A percentile compares a stretch with the other conserved stretches of the same genome.
Evolutionary conservation across 2,888 invertebrate genomes (phyloP).

Genomic region (Clepsis dumicolana): DNA sequence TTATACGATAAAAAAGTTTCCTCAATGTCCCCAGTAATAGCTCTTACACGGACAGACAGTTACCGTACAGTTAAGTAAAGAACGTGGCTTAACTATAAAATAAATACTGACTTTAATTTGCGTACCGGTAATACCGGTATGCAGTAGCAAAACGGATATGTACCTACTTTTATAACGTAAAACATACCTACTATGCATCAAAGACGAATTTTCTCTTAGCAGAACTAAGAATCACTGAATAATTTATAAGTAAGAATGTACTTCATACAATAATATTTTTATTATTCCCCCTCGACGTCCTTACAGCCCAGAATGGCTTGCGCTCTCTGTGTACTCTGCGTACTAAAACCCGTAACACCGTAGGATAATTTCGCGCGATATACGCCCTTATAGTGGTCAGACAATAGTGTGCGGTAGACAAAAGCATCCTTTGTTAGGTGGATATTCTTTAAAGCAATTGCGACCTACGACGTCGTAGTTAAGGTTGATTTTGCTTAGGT

Average conservation of each 20-base stretch:
- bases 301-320: constrained; percentile 57
- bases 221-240: constrained; percentile 60
- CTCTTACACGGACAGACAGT: no score
- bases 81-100: no score
- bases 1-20: no score
- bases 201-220: constrained; percentile 54
- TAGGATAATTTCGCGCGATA: constrained; percentile 51
- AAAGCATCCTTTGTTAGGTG: constrained; percentile 60
- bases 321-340: constrained; percentile 46
- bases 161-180: background rate
- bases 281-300: constrained; percentile 55
- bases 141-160: no score
- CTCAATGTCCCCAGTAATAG: no score
- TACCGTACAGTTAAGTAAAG: no score
- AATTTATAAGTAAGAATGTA: constrained; percentile 53
- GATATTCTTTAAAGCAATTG: constrained; percentile 43
- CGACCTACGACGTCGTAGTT: constrained; percentile 12
- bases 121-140: no score
- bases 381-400: constrained; percentile 53
- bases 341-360: constrained; percentile 46
- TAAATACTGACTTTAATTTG: background rate
- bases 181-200: constrained; percentile 4
- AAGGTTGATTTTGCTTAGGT: constrained; percentile 19
- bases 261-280: constrained; percentile 64
- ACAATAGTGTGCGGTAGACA: constrained; percentile 60